Evolutionary conservation across 2,888 invertebrate species (phyloP).

Genomic region (Chaitophorus viminalis): DNA sequence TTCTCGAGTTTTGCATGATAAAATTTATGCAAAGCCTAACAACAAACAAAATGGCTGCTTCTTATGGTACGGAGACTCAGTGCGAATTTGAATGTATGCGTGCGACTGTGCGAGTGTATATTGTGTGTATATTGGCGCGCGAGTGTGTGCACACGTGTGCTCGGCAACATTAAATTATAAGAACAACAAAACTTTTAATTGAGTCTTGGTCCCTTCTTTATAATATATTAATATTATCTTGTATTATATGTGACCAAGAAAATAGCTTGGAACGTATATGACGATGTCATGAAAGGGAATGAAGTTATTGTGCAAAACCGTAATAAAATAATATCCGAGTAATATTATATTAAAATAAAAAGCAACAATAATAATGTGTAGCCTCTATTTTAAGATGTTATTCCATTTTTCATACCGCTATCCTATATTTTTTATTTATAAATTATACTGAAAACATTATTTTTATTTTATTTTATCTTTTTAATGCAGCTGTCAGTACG

Average conservation of each 20-base stretch:
- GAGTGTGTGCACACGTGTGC: not conserved
- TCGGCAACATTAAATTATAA: constrained; percentile 56
- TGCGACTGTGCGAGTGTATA: not conserved
- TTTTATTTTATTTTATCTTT: too few species aligned
- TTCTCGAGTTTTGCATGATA: constrained; percentile 63
- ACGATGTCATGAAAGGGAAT: not conserved
- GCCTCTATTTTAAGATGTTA: too few species aligned
- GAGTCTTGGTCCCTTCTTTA: constrained; percentile 51
- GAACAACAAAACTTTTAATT: constrained; percentile 62
- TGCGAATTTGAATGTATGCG: not conserved
- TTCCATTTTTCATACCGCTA: too few species aligned
- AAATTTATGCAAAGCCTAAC: constrained; percentile 63
- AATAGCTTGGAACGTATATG: not conserved
- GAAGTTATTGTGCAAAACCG: too few species aligned
- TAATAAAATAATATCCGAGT: too few species aligned
- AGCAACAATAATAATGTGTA: too few species aligned
- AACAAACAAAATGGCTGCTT: constrained; percentile 62
- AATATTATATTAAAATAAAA: too few species aligned
- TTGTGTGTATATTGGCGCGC: too few species aligned
- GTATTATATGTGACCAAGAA: constrained; percentile 1
- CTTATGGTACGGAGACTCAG: constrained; percentile 28
- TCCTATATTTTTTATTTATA: too few species aligned
- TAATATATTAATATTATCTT: constrained; percentile 30
- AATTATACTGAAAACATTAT: too few species aligned
- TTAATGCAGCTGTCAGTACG: too few species aligned